Base-by-base conservation (phyloP, 2,113 vertebrate genomes). In the Lagopus muta region DNA sequence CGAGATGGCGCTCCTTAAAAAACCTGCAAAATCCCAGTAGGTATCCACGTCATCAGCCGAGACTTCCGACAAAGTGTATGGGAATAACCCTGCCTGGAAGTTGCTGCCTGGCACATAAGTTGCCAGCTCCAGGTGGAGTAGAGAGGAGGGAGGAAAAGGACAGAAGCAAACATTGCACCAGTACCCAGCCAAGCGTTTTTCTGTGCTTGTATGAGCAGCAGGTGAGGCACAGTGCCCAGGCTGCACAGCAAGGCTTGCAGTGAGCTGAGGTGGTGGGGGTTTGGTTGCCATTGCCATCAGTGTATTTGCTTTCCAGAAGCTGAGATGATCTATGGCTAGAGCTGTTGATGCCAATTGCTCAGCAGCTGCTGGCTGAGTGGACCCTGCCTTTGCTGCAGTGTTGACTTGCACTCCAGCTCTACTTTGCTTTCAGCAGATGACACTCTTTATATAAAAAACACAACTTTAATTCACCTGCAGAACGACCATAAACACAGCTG, bases 11-110 rank as follows among this genome's bases (percentile, higher is more conserved):
- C 97, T 98, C 25, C 73, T 97, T 17, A 98, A 95, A 88, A 98
- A 96, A 32, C 20, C 94, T 55, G 82, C 96, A 57, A 98, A 88
- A 65, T 93, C 97, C 64, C 97, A 98, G 98, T 98, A 97, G 14
- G 98, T 98, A 95, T 21, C 92, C 20, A 10, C 55, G 24, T 4
- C 5, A 2, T 10, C 4, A 12, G 34, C 45, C 30, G 1, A 10
- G 3, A 42, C 8, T 55, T 7, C 77, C 70, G 57, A 40, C 18
- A 8, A 2, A 27, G 0, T 4, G 0, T 0, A 0, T 1, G 48
- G 71, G 32, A 52, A 57, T 24, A 47, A 3, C 4, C 36, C 1
- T 0, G 45, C 14, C 36, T 18, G 48, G 71, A 25, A 62, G 54
- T 38, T 10, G 7, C 0, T 11, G 60, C 30, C 34, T 15, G 90